These are phyloP conservation scores for Dicrostonyx torquatus DNA, from an alignment of 2,797 vertebrate genomes.

Conservation along the genomic window DNA sequence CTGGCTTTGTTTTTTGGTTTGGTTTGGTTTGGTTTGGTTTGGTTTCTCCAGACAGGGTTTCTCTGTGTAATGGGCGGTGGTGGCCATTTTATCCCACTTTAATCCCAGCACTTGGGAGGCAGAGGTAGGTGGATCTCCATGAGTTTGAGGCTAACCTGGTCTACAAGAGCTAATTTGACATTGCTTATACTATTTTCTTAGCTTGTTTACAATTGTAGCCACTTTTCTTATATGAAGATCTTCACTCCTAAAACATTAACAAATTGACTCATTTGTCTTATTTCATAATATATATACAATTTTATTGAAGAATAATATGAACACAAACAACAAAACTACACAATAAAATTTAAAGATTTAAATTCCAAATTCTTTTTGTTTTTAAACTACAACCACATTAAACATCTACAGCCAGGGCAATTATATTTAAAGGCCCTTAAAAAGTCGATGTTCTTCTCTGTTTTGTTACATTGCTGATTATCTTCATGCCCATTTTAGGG, in stretches of 20 bases:
- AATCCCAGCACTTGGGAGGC: too few relatives aligned
- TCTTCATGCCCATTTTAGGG: neutral
- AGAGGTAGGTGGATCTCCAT: too few relatives aligned
- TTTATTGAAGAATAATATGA: slow-evolving; percentile 22
- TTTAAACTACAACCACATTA: slow-evolving; percentile 14
- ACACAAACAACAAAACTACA: neutral
- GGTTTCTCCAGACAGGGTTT: too few relatives aligned
- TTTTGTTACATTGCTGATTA: neutral
- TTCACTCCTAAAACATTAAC: slow-evolving; percentile 30
- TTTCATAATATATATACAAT: neutral
- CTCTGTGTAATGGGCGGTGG: too few relatives aligned
- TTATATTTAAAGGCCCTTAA: slow-evolving; percentile 16
- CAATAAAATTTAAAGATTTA: neutral
- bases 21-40: too few relatives aligned
- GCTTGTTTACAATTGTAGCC: neutral
- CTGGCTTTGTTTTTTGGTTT: too few relatives aligned
- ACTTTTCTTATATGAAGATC: slow-evolving; percentile 49
- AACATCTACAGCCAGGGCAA: slow-evolving; percentile 27
- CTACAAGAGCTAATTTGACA: slow-evolving; percentile 22
- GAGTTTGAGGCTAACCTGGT: too few relatives aligned
- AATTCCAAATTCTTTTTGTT: neutral
- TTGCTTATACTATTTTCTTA: slow-evolving; percentile 10
- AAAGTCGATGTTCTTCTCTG: slow-evolving; percentile 44
- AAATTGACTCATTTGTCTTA: slow-evolving; percentile 25
- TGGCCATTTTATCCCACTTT: too few relatives aligned